Evolutionary conservation across 2,888 invertebrate genomes (phyloP), one percentile per base, ranked within the genome.

Genomic region (Tenthredo distinguenda): DNA sequence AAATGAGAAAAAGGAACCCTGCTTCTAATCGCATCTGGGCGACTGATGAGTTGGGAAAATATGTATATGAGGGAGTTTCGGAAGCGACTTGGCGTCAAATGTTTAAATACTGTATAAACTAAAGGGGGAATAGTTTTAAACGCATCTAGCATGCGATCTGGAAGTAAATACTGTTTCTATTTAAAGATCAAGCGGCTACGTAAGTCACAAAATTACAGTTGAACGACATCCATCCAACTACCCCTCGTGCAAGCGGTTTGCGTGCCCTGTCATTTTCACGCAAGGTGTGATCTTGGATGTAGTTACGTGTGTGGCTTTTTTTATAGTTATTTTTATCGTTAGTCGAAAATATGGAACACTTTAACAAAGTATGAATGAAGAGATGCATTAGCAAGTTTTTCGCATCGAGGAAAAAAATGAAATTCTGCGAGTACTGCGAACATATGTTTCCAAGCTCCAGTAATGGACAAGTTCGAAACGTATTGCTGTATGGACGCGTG

Each of bases 91-190:
- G 31, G 26, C 18, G 72, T 15, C 21, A 74, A 43, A 2, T 77
- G 50, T 50, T 81, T 58, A 81, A 81, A 81, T 81, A 40, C 58
- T 37, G 81, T 15, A 58, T 12, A 81, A 40, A 81, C 34, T 21
- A 21, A 40, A 77, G 77, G n/a, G 34, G 5, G 26, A 62, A 4
- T 40, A 12, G 7, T 81, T 81, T 81, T 81, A 62, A 81, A 81
- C 58, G 81, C 15, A 81, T 81, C 62, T 58, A 37, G 9, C 81
- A 81, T 58, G 81, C 81, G 81, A 81, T 81, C 58, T 81, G 26
- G 37, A 37, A 34, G 26, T 81, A 62, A 81, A 62, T 21, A 26
- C 81, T 10, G n/a, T 50, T 40, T 58, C 81, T 62, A 58, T 81
- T 62, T 81, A 62, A 81, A 81, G 62, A 12, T 79, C 40, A 15